Evolutionary conservation across 2,113 vertebrate species (phyloP), one percentile per base, ranked within the genome.

Genomic region (Struthidea cinerea): DNA sequence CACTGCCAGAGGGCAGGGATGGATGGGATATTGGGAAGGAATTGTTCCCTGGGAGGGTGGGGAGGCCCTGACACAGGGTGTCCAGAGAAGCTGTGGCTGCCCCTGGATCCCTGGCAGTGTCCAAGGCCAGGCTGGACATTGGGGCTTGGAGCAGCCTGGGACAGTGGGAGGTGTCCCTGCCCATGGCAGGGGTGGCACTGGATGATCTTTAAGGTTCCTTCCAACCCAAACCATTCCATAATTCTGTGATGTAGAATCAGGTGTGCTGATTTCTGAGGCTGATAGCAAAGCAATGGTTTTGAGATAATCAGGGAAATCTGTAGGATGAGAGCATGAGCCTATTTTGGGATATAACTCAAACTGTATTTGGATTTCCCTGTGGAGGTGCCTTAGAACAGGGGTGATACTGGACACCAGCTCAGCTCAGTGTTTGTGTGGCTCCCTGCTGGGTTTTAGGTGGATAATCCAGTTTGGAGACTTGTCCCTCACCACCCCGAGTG

Each of bases 251-350:
- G 39, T 7, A 19, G 47, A 59, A 23, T 47, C n/a, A 21, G 16
- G 10, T 16, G 30, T 56, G 30, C n/a, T 32, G 19, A 11, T 39
- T 57, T 8, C 16, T 26, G 21, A 71, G 41, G 63, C 15, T 84
- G 50, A 7, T 33, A 56, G 23, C 30, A 65, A 56, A 41, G n/a
- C 50, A 65, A 2, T 56, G 42, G 8, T 56, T 65, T 65, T 56
- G 73, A 71, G 42, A 19, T 49, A 3, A 10, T 2, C 17, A 15
- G 32, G 32, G 42, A 35, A 44, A 42, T 65, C 50, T 21, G 14
- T 9, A 20, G 46, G 68, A 46, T 0, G 1, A 32, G 32, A 11
- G 22, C 3, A 5, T 2, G 7, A 30, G 10, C 0, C 0, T 39
- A 1, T 46, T 67, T 71, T 7, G 11, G 60, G n/a, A 11, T 35